Percentiles rank a stretch among this genome's conserved stretches.
Evolutionary conservation across 2,888 invertebrate species (phyloP).

Genomic region (Fabriciana adippe): DNA sequence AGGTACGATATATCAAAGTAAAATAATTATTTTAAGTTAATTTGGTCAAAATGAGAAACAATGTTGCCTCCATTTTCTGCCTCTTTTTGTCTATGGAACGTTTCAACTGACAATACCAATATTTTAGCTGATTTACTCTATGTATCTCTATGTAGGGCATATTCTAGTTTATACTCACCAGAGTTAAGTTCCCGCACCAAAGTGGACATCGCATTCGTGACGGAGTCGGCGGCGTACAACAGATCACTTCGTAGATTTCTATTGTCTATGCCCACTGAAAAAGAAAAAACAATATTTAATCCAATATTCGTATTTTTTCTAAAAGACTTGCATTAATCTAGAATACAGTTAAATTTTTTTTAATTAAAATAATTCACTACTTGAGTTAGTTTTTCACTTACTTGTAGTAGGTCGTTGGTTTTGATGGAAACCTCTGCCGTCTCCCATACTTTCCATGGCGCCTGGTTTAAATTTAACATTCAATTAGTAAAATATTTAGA

Average conservation of each 20-base stretch:
- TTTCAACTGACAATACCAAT: not conserved
- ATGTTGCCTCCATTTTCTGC: too few species aligned
- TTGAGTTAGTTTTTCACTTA: slow-evolving; percentile 49
- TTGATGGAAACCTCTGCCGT: slow-evolving; percentile 67
- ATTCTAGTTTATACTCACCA: slow-evolving; percentile 79
- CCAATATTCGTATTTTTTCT: not conserved
- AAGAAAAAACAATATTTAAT: not conserved
- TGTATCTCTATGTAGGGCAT: not conserved
- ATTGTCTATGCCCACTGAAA: slow-evolving; percentile 76
- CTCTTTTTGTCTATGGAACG: too few species aligned
- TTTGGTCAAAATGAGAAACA: too few species aligned
- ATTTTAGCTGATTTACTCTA: not conserved
- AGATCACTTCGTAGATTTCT: slow-evolving; percentile 92
- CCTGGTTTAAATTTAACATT: slow-evolving; percentile 43
- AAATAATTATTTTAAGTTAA: too few species aligned
- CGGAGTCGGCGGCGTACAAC: slow-evolving; percentile 97
- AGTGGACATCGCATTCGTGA: slow-evolving; percentile 98
- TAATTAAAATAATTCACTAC: not conserved
- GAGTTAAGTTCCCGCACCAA: slow-evolving; percentile 97
- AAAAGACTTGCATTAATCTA: not conserved
- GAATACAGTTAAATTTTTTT: not conserved
- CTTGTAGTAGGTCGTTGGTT: slow-evolving; percentile 76
- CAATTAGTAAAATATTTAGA: too few species aligned
- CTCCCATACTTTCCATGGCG: slow-evolving; percentile 72
- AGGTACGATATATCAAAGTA: too few species aligned